Evolutionary conservation across 2,888 invertebrate genomes (phyloP).

Genomic region (Drosophila monieri): DNA sequence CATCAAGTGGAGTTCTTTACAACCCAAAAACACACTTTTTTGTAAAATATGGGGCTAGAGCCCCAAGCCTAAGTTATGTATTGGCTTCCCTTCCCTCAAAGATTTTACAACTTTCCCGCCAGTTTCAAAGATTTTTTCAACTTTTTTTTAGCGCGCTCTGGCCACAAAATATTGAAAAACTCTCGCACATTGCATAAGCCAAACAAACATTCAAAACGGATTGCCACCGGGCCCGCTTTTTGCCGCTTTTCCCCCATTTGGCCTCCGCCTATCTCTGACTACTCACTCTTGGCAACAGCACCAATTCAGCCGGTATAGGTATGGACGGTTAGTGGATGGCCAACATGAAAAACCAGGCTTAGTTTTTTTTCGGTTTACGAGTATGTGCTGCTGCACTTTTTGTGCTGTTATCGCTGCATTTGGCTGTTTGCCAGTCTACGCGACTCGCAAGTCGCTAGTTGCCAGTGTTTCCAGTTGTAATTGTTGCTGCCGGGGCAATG

Average conservation of each 20-base stretch:
- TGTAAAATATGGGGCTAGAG: background rate
- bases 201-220: conserved; percentile 37
- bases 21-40: background rate
- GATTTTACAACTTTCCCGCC: conserved; percentile 13
- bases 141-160: conserved; percentile 12
- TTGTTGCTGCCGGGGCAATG: conserved; percentile 55
- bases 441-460: conserved; percentile 15
- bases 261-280: conserved; percentile 12
- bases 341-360: conserved; percentile 54
- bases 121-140: background rate
- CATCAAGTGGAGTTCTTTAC: background rate
- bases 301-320: conserved; percentile 24
- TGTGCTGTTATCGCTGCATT: conserved; percentile 49
- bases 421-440: conserved; percentile 44
- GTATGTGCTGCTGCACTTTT: conserved; percentile 57
- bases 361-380: conserved; percentile 41
- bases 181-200: conserved; percentile 63
- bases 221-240: conserved; percentile 11
- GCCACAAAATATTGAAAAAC: conserved; percentile 39
- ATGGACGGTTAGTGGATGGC: conserved; percentile 19
- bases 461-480: conserved; percentile 17
- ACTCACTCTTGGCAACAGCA: conserved; percentile 42
- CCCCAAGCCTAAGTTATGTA: background rate
- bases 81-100: background rate
- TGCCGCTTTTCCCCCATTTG: conserved; percentile 3